These are phyloP conservation scores for Labeo catla DNA, from an alignment of 2,113 vertebrate species.

Conservation along the genomic window DNA sequence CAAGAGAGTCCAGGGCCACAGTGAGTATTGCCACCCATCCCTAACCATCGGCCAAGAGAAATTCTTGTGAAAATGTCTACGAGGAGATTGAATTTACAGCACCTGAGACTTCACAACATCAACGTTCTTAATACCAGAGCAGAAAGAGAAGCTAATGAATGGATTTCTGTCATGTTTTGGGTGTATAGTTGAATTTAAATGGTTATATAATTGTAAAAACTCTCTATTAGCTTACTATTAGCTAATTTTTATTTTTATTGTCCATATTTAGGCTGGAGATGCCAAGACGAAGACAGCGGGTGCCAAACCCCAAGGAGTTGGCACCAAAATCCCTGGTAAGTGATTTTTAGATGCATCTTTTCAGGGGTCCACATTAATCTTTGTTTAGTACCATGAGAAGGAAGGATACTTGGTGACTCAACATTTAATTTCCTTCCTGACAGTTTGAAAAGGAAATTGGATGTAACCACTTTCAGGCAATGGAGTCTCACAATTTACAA, in stretches of 20 bases:
- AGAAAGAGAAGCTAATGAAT: not conserved
- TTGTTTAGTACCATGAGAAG: not conserved
- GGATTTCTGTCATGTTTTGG: not conserved
- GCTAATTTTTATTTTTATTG: not conserved
- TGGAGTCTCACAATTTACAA: not conserved
- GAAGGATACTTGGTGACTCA: slow-evolving; percentile 12
- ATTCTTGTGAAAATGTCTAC: not conserved
- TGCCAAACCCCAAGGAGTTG: slow-evolving; percentile 73
- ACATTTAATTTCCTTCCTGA: not conserved
- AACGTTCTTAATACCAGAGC: not conserved
- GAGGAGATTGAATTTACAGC: not conserved
- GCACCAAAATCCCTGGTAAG: slow-evolving; percentile 83
- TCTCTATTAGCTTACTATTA: not conserved
- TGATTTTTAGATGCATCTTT: not conserved
- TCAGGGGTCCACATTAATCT: not conserved
- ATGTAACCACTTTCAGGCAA: not conserved
- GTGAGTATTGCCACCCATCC: slow-evolving; percentile 73
- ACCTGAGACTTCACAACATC: not conserved
- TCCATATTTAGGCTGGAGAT: slow-evolving; percentile 46
- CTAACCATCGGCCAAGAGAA: slow-evolving; percentile 8
- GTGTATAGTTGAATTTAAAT: not conserved
- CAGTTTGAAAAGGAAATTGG: not conserved
- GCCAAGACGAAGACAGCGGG: slow-evolving; percentile 63
- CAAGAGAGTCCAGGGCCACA: slow-evolving; percentile 65
- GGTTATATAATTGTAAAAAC: not conserved